Conservation (phyloP, 2,113 vertebrate genomes). For the Rhynchopsitta pachyrhyncha region DNA sequence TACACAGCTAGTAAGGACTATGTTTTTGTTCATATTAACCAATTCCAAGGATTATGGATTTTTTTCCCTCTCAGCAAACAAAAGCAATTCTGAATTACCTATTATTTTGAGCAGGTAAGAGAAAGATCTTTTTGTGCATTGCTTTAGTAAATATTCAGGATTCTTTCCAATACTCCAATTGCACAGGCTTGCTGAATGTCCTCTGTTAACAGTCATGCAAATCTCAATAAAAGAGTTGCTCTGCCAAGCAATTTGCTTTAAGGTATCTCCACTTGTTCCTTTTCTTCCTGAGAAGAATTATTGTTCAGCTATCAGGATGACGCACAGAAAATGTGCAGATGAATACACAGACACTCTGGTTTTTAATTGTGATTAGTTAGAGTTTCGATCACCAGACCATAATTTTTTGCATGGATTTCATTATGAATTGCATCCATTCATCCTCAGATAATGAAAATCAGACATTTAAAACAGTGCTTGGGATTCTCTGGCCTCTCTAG, state of each 20-base stretch:
- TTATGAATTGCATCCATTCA: background rate
- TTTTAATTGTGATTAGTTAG: conserved; percentile 30
- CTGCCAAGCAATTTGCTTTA: conserved; percentile 4
- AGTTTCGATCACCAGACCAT: background rate
- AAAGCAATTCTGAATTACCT: conserved; percentile 23
- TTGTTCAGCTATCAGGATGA: background rate
- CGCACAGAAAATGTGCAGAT: background rate
- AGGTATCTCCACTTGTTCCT: background rate
- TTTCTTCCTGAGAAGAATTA: background rate
- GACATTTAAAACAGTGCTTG: background rate
- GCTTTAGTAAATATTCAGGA: background rate
- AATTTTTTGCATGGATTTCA: background rate
- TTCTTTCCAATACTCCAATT: background rate
- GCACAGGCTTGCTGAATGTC: background rate
- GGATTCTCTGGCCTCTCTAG: background rate
- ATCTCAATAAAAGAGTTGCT: background rate
- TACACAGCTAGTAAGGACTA: conserved; percentile 33
- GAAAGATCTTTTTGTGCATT: background rate
- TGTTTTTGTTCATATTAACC: conserved; percentile 55
- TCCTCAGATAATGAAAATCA: background rate
- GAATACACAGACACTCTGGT: background rate
- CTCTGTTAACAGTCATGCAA: background rate
- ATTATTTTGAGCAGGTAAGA: conserved; percentile 40
- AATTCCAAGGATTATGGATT: conserved; percentile 47
- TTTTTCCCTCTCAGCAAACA: background rate